Conservation (phyloP, 2,113 vertebrate species). For the Nothobranchius kuhntae region DNA sequence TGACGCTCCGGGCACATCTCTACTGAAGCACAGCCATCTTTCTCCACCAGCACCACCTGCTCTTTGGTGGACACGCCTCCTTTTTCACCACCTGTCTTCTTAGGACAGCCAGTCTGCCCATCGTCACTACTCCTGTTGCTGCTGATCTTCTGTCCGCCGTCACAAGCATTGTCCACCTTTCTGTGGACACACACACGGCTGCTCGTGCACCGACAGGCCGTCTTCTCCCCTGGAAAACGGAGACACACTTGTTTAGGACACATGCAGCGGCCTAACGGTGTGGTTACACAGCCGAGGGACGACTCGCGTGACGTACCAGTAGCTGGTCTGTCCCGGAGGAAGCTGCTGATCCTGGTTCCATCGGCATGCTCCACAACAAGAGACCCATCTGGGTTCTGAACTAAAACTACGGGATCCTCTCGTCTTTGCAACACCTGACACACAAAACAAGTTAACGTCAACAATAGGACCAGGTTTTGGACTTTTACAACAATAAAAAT, state of each 20-base stretch:
- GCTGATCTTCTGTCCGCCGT: not conserved
- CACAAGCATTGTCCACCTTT: not conserved
- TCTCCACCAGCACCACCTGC: slow-evolving; percentile 83
- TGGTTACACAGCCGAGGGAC: slow-evolving; percentile 10
- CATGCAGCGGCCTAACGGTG: not conserved
- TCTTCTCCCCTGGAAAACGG: slow-evolving; percentile 34
- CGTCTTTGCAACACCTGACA: slow-evolving; percentile 86
- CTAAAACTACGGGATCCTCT: slow-evolving; percentile 86
- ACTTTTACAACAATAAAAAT: too few relatives aligned
- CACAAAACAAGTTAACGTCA: not conserved
- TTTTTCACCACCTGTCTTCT: slow-evolving; percentile 9
- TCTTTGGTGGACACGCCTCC: slow-evolving; percentile 57
- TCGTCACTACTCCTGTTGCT: not conserved
- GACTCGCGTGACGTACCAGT: not conserved
- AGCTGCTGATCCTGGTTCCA: slow-evolving; percentile 89
- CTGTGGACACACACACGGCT: not conserved
- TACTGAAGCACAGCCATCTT: slow-evolving; percentile 83
- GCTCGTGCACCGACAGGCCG: too few relatives aligned
- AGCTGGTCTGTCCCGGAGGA: slow-evolving; percentile 73
- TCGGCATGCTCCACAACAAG: slow-evolving; percentile 89
- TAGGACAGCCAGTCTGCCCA: not conserved
- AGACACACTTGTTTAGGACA: not conserved
- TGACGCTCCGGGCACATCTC: slow-evolving; percentile 81
- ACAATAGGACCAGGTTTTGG: not conserved
- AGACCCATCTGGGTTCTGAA: slow-evolving; percentile 79